Conservation (phyloP, 2,888 invertebrate genomes). For the Drosophila incognita region DNA sequence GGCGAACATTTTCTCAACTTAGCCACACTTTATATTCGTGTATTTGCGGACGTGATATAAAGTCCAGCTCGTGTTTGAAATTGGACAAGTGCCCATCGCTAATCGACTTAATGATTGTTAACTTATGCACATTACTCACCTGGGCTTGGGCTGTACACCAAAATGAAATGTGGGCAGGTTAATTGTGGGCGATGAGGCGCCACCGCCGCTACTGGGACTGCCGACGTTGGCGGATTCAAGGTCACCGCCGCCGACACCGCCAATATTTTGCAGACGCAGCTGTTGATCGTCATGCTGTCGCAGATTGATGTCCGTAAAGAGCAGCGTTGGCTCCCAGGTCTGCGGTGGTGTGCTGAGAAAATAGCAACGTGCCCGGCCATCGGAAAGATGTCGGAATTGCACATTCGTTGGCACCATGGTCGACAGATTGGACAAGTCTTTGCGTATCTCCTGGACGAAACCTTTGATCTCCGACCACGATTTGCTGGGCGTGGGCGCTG, state of each 20-base stretch:
- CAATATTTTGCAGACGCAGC: conserved; percentile 56
- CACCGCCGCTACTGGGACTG: conserved; percentile 46
- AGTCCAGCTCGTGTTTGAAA: not conserved
- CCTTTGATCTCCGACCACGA: conserved; percentile 93
- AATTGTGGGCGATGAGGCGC: conserved; percentile 50
- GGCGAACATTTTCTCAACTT: not conserved
- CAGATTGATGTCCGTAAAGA: conserved; percentile 93
- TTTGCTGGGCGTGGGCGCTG: conserved; percentile 83
- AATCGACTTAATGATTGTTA: not conserved
- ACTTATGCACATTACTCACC: conserved; percentile 40
- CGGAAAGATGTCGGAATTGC: conserved; percentile 91
- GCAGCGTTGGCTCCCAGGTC: conserved; percentile 94
- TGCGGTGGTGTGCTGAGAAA: conserved; percentile 95
- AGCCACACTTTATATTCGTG: not conserved
- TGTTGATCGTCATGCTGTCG: conserved; percentile 69
- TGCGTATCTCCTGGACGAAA: conserved; percentile 92
- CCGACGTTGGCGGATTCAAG: conserved; percentile 13
- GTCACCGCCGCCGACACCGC: conserved; percentile 19
- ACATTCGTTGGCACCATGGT: conserved; percentile 93
- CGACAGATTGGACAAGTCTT: conserved; percentile 91
- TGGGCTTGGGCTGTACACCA: conserved; percentile 47
- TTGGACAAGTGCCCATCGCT: not conserved
- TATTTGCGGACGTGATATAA: too few relatives aligned
- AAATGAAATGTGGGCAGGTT: conserved; percentile 51
- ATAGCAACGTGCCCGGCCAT: conserved; percentile 93